A percentile compares a stretch with the other conserved stretches of the same genome.
phyloP scores from a whole-genome alignment of 2,797 vertebrate genomes.

The Cirrhinus mrigala region DNA sequence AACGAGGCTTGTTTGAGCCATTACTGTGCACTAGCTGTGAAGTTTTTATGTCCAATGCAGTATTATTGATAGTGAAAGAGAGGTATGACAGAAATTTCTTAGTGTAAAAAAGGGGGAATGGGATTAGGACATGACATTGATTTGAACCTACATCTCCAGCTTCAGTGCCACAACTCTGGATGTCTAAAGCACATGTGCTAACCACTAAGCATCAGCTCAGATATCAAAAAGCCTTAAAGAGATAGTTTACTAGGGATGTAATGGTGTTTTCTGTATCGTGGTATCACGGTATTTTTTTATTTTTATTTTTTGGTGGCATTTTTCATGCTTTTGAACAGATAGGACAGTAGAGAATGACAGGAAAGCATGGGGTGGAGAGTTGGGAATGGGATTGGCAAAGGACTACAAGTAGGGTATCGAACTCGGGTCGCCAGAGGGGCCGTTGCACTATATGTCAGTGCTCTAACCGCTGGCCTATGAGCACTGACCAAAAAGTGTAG shows the following conservation, averaged over 20 bases:
- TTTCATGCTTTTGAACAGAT: too few species aligned
- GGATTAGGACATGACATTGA: neutral
- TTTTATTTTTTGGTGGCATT: too few species aligned
- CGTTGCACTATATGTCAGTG: too few species aligned
- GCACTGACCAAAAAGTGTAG: too few species aligned
- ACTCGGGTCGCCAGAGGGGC: too few species aligned
- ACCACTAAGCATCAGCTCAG: neutral
- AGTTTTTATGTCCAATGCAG: neutral
- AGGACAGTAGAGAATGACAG: too few species aligned
- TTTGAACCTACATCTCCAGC: neutral
- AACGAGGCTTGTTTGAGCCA: neutral
- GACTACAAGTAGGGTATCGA: too few species aligned
- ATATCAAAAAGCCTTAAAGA: neutral
- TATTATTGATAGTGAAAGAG: neutral
- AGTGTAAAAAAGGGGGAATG: neutral
- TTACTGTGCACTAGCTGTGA: neutral
- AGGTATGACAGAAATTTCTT: neutral
- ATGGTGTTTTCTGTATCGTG: too few species aligned
- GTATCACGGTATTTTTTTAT: too few species aligned
- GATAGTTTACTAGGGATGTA: neutral
- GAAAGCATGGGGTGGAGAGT: too few species aligned
- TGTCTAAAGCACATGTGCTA: neutral
- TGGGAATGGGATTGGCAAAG: too few species aligned
- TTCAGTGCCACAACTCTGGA: neutral
- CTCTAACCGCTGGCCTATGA: too few species aligned